Evolutionary conservation across 1,140 invertebrate species (phyloP).

Genomic region (Paraescarpia echinospica): DNA sequence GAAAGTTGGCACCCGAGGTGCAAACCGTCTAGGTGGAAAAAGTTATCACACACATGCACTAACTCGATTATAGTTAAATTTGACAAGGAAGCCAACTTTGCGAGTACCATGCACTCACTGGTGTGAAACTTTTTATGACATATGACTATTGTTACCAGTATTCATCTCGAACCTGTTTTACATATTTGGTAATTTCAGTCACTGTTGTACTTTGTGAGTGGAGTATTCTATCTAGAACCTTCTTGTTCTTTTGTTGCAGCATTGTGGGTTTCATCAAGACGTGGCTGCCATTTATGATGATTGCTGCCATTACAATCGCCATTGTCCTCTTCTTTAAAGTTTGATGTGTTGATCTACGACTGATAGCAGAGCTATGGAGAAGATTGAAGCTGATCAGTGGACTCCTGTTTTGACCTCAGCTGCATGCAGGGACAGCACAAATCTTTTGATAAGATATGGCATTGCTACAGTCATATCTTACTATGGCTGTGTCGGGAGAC

Average conservation of each 20-base stretch:
- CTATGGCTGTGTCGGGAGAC: not conserved
- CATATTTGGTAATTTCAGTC: not conserved
- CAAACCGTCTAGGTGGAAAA: too few relatives aligned
- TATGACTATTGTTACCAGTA: too few relatives aligned
- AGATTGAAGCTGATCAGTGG: not conserved
- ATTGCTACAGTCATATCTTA: not conserved
- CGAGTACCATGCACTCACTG: too few relatives aligned
- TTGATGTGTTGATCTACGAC: not conserved
- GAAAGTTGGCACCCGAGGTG: too few relatives aligned
- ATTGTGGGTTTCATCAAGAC: slow-evolving; percentile 78
- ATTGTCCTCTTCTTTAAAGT: slow-evolving; percentile 29
- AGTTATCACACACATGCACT: too few relatives aligned
- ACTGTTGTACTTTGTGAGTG: not conserved
- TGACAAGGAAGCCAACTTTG: too few relatives aligned
- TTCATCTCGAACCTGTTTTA: not conserved
- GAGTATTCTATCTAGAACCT: slow-evolving; percentile 7
- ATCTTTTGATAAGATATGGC: not conserved
- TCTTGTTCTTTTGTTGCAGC: slow-evolving; percentile 62
- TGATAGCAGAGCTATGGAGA: too few relatives aligned
- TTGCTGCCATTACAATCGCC: slow-evolving; percentile 58
- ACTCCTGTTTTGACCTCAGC: not conserved
- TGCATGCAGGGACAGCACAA: not conserved
- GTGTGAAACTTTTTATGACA: too few relatives aligned
- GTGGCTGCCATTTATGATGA: slow-evolving; percentile 80
- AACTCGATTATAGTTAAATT: too few relatives aligned